A percentile compares a stretch with the other conserved stretches of the same genome.
These are phyloP conservation scores for Eutrigla gurnardus DNA, from an alignment of 2,797 vertebrate genomes.

Conservation along the genomic window DNA sequence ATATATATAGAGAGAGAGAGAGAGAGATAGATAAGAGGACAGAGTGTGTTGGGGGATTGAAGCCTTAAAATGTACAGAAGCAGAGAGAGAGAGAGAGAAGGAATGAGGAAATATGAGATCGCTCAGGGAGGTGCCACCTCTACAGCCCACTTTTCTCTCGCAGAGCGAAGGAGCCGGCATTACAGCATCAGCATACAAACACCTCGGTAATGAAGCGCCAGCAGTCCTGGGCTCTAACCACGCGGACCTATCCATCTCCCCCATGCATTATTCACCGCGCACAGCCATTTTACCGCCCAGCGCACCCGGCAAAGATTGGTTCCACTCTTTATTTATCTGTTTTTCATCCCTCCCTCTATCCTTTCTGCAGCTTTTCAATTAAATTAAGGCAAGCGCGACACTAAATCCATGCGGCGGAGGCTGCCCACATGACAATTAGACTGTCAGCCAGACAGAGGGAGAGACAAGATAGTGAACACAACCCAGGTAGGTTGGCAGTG, in stretches of 20 bases:
- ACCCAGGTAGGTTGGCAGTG: conserved; percentile 63
- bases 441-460: conserved; percentile 71
- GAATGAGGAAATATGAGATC: conserved; percentile 64
- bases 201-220: conserved; percentile 79
- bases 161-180: conserved; percentile 61
- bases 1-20: no score
- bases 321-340: conserved; percentile 86
- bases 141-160: conserved; percentile 64
- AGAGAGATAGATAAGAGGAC: conserved; percentile 17
- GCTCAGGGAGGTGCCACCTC: conserved; percentile 67
- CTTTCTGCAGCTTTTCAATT: conserved; percentile 82
- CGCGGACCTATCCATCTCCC: conserved; percentile 81
- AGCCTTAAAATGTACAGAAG: conserved; percentile 47
- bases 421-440: conserved; percentile 83
- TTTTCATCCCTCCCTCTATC: conserved; percentile 77
- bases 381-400: conserved; percentile 83
- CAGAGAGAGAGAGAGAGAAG: conserved; percentile 49
- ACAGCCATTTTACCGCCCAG: conserved; percentile 79
- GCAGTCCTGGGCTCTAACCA: conserved; percentile 74
- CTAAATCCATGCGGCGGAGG: conserved; percentile 81
- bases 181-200: conserved; percentile 83
- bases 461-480: conserved; percentile 63
- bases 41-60: conserved; percentile 22
- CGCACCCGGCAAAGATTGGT: conserved; percentile 81
- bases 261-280: conserved; percentile 82